Evolutionary conservation across 2,888 invertebrate species (phyloP).

Genomic region (Azorinus chamasolen): DNA sequence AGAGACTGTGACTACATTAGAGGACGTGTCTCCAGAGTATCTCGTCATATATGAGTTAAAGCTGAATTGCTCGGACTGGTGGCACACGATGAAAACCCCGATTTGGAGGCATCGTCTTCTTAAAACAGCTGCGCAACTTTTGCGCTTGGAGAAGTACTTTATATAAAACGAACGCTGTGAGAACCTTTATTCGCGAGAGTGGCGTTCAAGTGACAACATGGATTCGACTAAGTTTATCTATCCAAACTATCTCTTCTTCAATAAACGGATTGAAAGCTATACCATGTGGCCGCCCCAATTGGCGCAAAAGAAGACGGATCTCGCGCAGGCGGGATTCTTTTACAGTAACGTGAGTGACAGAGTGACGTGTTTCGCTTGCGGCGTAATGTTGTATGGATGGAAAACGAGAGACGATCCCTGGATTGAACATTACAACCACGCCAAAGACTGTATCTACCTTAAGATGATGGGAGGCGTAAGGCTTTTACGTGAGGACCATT

Average conservation of each 20-base stretch:
- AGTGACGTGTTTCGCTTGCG: slow-evolving; percentile 16
- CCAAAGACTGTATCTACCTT: slow-evolving; percentile 3
- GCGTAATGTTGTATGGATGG: slow-evolving; percentile 1
- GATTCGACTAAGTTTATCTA: background rate
- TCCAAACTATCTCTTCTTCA: background rate
- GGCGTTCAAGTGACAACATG: background rate
- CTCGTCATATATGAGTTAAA: too few species aligned
- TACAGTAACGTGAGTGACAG: background rate
- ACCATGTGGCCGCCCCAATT: background rate
- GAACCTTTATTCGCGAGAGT: too few species aligned
- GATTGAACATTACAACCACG: slow-evolving; percentile 10
- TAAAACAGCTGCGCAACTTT: too few species aligned
- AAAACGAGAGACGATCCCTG: slow-evolving; percentile 2
- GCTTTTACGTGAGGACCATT: too few species aligned
- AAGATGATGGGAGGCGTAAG: slow-evolving; percentile 10
- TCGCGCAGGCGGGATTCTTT: slow-evolving; percentile 7
- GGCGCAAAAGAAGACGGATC: background rate
- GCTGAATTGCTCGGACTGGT: too few species aligned
- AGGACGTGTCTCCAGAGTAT: too few species aligned
- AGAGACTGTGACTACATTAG: too few species aligned
- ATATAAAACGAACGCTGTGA: too few species aligned
- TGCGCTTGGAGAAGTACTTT: too few species aligned
- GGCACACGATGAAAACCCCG: too few species aligned
- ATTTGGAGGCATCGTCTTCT: too few species aligned
- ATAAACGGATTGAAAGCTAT: background rate